Base-by-base conservation (phyloP, 2,888 invertebrate genomes). In the Sesamia inferens region DNA sequence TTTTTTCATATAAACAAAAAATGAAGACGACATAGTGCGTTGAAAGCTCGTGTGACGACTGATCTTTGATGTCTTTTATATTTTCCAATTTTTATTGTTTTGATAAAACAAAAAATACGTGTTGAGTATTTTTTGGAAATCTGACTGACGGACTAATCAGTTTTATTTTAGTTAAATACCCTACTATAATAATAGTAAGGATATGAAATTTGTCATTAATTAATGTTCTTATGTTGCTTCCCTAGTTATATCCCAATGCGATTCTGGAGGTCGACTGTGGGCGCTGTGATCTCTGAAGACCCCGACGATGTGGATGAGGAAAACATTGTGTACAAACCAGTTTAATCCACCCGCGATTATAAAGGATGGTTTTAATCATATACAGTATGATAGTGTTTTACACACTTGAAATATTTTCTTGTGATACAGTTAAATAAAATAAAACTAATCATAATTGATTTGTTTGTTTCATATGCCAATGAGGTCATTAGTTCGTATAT, bases 251-350 rank as follows among this genome's bases (percentile, higher is more conserved):
- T 58, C n/a, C 74, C 79, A 10, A 79, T 83, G 76, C 80, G 79
- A 16, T 61, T 74, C 3, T 85, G 82, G 85, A 77, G 71, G 13
- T 78, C 83, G 0, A 81, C 79, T 5, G 4, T 65, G 5, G 73
- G 76, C 7, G 22, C 47, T 3, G 44, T 69, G 44, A 58, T 80
- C 13, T 42, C 74, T 2, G 88, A 89, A 5, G 87, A 89, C 58
- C 64, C 79, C 1, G 85, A 87, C 2, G 91, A 91, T 0, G 73
- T 87, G 5, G 90, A 92, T 51, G 91, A 91, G 68, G 89, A 91
- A 10, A 85, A 79, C 65, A 76, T 88, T 68, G 78, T 88, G 14
- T 90, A 91, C 84, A 91, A 88, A 74, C 89, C 90, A 55, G 86
- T 91, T 68, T 91, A 85, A 88, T 68, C 69, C 73, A 24, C 59